Conservation (phyloP, 2,797 vertebrate genomes). For the Ceryle rudis region DNA sequence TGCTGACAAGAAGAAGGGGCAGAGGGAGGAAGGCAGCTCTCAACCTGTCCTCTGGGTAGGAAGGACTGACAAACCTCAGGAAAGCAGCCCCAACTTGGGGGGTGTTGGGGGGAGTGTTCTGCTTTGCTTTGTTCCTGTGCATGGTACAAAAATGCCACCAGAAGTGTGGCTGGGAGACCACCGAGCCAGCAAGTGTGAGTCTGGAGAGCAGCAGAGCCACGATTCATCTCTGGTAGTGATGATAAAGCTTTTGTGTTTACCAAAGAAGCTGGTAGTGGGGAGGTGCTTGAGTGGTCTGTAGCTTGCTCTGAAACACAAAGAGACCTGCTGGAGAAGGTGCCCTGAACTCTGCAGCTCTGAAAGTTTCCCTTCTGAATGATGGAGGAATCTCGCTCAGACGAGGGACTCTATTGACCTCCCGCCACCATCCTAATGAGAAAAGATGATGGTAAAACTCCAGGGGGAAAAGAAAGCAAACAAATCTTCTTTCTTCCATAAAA, state of each 20-base stretch:
- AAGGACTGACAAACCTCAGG: background rate
- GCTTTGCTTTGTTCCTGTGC: background rate
- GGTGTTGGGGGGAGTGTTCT: background rate
- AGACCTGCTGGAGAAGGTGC: background rate
- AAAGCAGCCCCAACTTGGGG: background rate
- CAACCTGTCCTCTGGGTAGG: background rate
- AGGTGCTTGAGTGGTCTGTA: background rate
- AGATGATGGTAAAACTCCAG: constrained; percentile 31
- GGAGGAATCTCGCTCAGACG: background rate
- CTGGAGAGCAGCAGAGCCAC: background rate
- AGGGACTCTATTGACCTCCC: constrained; percentile 41
- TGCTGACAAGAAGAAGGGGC: background rate
- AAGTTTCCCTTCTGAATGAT: background rate
- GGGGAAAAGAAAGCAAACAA: constrained; percentile 24
- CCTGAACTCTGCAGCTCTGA: background rate
- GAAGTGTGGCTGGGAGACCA: background rate
- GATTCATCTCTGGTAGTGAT: background rate
- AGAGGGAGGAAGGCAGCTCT: background rate
- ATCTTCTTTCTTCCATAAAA: background rate
- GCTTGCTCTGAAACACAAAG: background rate
- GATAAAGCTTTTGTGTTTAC: background rate
- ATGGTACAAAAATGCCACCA: background rate
- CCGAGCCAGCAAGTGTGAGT: background rate
- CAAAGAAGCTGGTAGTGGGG: background rate
- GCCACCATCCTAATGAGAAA: constrained; percentile 60